Conservation (phyloP, 2,797 vertebrate genomes). For the Gadopsis marmoratus region DNA sequence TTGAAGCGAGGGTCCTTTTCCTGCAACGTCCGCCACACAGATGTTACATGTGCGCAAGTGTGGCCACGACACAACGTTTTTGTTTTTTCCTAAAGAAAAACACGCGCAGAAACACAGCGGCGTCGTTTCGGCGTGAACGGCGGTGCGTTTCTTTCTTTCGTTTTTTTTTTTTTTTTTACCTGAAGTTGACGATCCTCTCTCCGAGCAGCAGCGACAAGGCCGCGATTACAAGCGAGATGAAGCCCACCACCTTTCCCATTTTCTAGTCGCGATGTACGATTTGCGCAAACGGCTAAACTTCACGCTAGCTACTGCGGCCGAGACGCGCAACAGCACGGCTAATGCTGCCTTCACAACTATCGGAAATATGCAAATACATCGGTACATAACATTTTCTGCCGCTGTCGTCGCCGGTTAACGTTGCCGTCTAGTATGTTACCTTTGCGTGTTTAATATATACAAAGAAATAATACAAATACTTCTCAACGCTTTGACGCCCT, state of each 20-base stretch:
- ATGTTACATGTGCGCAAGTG: not conserved
- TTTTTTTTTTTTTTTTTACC: too few species aligned
- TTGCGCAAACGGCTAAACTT: not conserved
- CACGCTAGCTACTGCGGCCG: rapidly evolving
- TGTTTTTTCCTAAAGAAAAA: not conserved
- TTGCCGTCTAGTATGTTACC: not conserved
- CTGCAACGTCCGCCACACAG: slow-evolving; percentile 50
- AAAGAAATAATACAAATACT: too few species aligned
- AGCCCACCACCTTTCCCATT: slow-evolving; percentile 70
- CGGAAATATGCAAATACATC: not conserved
- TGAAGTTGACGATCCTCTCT: slow-evolving; percentile 68
- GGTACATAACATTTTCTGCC: not conserved
- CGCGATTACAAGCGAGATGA: slow-evolving; percentile 61
- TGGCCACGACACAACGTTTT: not conserved
- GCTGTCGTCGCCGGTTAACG: not conserved
- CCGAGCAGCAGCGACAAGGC: slow-evolving; percentile 64
- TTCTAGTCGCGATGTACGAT: rapidly evolving
- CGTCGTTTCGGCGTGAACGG: too few species aligned
- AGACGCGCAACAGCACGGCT: slow-evolving; percentile 2
- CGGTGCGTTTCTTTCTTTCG: too few species aligned
- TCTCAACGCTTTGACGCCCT: too few species aligned
- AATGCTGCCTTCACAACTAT: slow-evolving; percentile 33
- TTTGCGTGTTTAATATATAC: not conserved
- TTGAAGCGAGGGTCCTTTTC: slow-evolving; percentile 56
- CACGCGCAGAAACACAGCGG: rapidly evolving